Evolutionary conservation across 2,888 invertebrate species (phyloP).

Genomic region (Selenia dentaria): DNA sequence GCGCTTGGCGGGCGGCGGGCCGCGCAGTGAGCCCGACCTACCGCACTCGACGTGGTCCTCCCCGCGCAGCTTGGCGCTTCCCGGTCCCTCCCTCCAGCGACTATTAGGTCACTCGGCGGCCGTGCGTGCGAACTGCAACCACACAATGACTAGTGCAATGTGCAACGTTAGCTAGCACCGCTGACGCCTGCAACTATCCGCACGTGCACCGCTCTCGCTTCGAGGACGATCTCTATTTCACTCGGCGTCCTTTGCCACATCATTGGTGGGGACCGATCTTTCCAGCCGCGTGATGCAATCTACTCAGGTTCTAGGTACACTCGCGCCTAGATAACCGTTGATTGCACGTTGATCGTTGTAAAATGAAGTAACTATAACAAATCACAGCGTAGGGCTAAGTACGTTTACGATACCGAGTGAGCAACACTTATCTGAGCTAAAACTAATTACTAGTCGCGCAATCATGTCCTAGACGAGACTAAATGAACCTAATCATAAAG

Average conservation of each 20-base stretch:
- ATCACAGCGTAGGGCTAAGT: constrained; percentile 3
- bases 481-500: too few relatives aligned
- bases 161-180: constrained; percentile 14
- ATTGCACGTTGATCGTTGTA: constrained; percentile 46
- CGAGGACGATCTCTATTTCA: constrained; percentile 85
- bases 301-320: constrained; percentile 67
- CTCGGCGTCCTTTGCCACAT: constrained; percentile 81
- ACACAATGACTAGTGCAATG: constrained; percentile 80
- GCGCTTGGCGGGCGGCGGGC: constrained; percentile 69
- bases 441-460: not conserved
- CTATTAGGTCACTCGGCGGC: constrained; percentile 82
- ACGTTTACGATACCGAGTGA: not conserved
- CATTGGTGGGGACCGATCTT: constrained; percentile 83
- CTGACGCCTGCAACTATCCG: constrained; percentile 15
- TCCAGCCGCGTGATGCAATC: constrained; percentile 80
- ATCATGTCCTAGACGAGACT: not conserved
- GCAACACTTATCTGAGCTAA: too few relatives aligned
- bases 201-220: constrained; percentile 84
- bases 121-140: constrained; percentile 82
- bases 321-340: constrained; percentile 62
- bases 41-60: constrained; percentile 74
- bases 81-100: constrained; percentile 83
- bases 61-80: constrained; percentile 68
- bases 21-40: constrained; percentile 83
- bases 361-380: constrained; percentile 12